Base-by-base conservation (phyloP, 1,140 invertebrate species). In the Nephila pilipes region DNA sequence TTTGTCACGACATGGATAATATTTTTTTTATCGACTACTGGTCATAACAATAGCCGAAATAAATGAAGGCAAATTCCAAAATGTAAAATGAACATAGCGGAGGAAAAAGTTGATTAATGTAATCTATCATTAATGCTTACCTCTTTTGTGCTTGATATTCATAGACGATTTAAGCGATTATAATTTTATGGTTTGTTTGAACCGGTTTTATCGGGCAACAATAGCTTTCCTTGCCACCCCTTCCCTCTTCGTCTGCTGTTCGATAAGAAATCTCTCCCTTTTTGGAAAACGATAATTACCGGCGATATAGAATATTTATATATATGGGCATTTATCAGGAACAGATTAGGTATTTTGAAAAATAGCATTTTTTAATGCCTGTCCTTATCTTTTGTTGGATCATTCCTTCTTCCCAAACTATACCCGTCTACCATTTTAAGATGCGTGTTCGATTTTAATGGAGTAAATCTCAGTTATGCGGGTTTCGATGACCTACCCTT, bases 51-150 rank as follows among this genome's bases (percentile, higher is more conserved):
- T 83, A 55, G 79, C 29, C 38, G 55, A 83, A 83, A 91, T 60
- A 91, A 91, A 91, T 83, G 89, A 91, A 83, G 57, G 20, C 79
- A 29, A 91, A 81, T 83, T 83, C 55, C 75, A 91, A 91, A 83
- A 91, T 83, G 75, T 55, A 79, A 90, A 90, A 55, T 75, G 69
- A 29, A 90, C 20, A n/a, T 14, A 32, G 69, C n/a, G 3, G 36
- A 38, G 60, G 54, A 91, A 90, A 81, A 90, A 57, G 80, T 91
- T 91, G 75, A 91, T 91, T 91, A 91, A 91, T 91, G 89, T 54
- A 91, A 91, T 91, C 58, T 91, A 91, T 91, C 89, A 91, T 91
- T 91, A 91, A 81, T 60, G 57, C 36, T 38, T 55, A 57, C 65
- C 25, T 91, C 80, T 83, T 83, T 83, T 91, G 58, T 83, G 58